Percentiles rank a stretch among this genome's conserved stretches.
Conservation (phyloP, 2,888 invertebrate genomes). For the Panzeria rudis region DNA sequence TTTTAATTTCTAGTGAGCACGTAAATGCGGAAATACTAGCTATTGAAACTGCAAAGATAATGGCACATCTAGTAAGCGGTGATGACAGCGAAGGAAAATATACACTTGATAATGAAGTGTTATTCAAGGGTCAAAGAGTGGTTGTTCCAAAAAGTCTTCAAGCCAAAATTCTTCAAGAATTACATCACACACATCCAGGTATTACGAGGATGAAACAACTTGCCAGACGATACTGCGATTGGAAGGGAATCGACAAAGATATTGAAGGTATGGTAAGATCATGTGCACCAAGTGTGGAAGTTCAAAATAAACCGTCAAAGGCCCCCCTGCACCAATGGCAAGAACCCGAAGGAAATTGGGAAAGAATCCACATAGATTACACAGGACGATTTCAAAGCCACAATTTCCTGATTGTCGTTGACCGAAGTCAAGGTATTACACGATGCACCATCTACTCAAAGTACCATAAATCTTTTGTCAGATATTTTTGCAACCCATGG, state of each 20-base stretch:
- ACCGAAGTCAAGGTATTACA: background rate
- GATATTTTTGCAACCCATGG: slow-evolving; percentile 9
- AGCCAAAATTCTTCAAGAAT: too few relatives aligned
- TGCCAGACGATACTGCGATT: slow-evolving; percentile 26
- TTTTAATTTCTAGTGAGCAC: slow-evolving; percentile 30
- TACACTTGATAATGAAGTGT: slow-evolving; percentile 55
- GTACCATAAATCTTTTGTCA: background rate
- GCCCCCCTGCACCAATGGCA: too few relatives aligned
- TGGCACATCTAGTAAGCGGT: slow-evolving; percentile 14
- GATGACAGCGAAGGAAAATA: slow-evolving; percentile 32
- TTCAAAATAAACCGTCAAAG: too few relatives aligned
- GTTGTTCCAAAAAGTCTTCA: too few relatives aligned
- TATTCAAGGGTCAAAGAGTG: slow-evolving; percentile 71
- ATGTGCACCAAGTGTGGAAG: too few relatives aligned
- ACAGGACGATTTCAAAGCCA: background rate
- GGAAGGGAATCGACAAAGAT: slow-evolving; percentile 11
- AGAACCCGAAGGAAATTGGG: background rate
- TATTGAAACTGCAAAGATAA: slow-evolving; percentile 41
- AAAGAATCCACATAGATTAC: slow-evolving; percentile 12
- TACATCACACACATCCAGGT: too few relatives aligned
- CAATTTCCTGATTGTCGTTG: slow-evolving; percentile 1
- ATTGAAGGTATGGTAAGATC: slow-evolving; percentile 22
- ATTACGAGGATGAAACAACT: too few relatives aligned
- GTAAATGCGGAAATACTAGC: slow-evolving; percentile 40
- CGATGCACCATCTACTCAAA: slow-evolving; percentile 4